phyloP scores from a whole-genome alignment of 1,140 invertebrate species.

The Danaus plexippus region DNA sequence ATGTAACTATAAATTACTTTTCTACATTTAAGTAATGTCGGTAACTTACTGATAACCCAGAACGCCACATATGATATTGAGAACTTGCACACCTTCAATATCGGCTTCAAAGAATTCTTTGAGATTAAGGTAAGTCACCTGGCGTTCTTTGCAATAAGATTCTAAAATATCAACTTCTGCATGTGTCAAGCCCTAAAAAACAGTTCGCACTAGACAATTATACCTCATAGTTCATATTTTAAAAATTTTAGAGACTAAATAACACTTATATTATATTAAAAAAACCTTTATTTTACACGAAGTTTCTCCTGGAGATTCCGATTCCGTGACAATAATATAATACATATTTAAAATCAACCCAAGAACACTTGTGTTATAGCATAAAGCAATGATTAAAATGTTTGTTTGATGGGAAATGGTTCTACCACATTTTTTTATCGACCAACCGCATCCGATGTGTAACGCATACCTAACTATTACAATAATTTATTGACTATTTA shows the following conservation, averaged over 20 bases:
- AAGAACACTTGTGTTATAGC: too few relatives aligned
- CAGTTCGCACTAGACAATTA: background rate
- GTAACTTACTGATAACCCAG: constrained; percentile 31
- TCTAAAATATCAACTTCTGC: constrained; percentile 27
- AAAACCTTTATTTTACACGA: constrained; percentile 49
- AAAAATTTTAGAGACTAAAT: background rate
- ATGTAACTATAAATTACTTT: background rate
- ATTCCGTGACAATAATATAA: constrained; percentile 45
- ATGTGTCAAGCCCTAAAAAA: constrained; percentile 17
- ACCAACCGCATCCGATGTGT: too few relatives aligned
- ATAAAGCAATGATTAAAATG: too few relatives aligned
- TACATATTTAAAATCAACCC: constrained; percentile 9
- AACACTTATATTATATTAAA: background rate
- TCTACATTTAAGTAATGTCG: background rate
- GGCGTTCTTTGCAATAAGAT: constrained; percentile 23
- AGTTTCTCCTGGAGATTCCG: constrained; percentile 34
- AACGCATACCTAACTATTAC: too few relatives aligned
- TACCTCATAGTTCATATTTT: too few relatives aligned
- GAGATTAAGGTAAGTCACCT: constrained; percentile 25
- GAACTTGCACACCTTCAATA: constrained; percentile 31
- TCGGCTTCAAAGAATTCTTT: constrained; percentile 45
- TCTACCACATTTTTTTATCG: too few relatives aligned
- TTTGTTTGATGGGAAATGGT: too few relatives aligned
- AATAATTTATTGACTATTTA: too few relatives aligned
- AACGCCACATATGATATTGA: constrained; percentile 33